Evolutionary conservation across 2,113 vertebrate species (phyloP).

Genomic region (Pleuronectes platessa): DNA sequence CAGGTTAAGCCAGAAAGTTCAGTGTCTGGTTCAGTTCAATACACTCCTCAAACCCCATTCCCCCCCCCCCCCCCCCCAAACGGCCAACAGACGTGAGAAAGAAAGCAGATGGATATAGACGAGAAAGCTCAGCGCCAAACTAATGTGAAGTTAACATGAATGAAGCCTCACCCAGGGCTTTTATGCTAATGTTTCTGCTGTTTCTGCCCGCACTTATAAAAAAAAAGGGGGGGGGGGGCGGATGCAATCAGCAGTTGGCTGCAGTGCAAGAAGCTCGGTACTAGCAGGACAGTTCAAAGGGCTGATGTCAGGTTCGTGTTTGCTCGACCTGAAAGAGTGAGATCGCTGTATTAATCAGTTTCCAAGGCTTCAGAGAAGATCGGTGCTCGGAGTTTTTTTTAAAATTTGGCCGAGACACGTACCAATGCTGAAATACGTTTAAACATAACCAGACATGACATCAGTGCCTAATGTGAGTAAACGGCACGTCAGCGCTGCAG

Average conservation of each 20-base stretch:
- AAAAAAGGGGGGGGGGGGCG: constrained; percentile 36
- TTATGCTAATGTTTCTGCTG: constrained; percentile 54
- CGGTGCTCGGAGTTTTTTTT: background rate
- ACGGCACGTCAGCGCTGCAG: constrained; percentile 7
- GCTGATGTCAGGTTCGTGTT: constrained; percentile 53
- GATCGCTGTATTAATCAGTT: constrained; percentile 17
- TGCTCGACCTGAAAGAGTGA: constrained; percentile 24
- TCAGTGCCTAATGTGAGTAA: constrained; percentile 29
- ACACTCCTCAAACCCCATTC: background rate
- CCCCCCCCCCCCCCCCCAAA: background rate
- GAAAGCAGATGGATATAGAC: constrained; percentile 59
- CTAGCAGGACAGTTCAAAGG: constrained; percentile 52
- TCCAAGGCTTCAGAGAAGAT: constrained; percentile 27
- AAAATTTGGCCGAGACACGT: constrained; percentile 11
- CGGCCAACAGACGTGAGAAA: constrained; percentile 8
- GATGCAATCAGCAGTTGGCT: constrained; percentile 69
- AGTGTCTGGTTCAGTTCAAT: constrained; percentile 48
- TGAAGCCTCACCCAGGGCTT: constrained; percentile 45
- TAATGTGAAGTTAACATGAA: constrained; percentile 36
- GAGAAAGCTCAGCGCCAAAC: constrained; percentile 32
- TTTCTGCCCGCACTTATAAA: constrained; percentile 36
- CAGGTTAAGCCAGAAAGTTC: constrained; percentile 43
- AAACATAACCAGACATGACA: constrained; percentile 57
- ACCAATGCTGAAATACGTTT: constrained; percentile 33
- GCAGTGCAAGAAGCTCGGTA: background rate